Evolutionary conservation across 2,888 invertebrate species (phyloP).

Genomic region (Amorpha juglandis): DNA sequence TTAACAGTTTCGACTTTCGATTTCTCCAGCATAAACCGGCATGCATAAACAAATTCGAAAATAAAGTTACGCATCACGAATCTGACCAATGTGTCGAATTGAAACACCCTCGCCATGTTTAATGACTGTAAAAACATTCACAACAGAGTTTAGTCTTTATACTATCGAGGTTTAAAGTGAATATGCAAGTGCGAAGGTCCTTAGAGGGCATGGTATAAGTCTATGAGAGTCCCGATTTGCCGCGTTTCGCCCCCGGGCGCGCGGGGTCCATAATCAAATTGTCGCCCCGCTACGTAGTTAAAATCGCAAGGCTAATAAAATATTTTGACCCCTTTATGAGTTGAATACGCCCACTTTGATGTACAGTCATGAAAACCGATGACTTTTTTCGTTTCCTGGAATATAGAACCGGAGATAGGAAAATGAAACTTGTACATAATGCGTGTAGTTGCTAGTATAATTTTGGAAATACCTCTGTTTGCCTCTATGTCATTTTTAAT

Average conservation of each 20-base stretch:
- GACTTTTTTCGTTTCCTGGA: not conserved
- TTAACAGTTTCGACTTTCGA: too few species aligned
- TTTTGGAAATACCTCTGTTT: not conserved
- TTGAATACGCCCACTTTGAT: constrained; percentile 76
- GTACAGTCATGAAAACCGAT: constrained; percentile 57
- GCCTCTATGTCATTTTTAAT: not conserved
- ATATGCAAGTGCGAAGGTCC: constrained; percentile 36
- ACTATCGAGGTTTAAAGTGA: constrained; percentile 38
- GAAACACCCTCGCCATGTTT: constrained; percentile 35
- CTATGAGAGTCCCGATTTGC: constrained; percentile 56
- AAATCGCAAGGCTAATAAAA: constrained; percentile 84
- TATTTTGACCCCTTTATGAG: constrained; percentile 83
- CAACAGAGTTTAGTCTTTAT: constrained; percentile 18
- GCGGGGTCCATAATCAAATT: constrained; percentile 76
- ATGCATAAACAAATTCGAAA: not conserved
- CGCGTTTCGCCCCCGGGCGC: constrained; percentile 57
- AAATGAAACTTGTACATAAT: not conserved
- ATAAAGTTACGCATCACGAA: constrained; percentile 37
- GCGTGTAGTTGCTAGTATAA: too few species aligned
- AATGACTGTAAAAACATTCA: not conserved
- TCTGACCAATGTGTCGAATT: constrained; percentile 56
- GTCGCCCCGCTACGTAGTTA: constrained; percentile 77
- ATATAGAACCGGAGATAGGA: not conserved
- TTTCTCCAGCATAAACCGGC: not conserved
- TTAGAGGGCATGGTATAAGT: not conserved